Base-by-base conservation (phyloP, 2,797 vertebrate genomes). In the Coranthus polyacanthus region DNA sequence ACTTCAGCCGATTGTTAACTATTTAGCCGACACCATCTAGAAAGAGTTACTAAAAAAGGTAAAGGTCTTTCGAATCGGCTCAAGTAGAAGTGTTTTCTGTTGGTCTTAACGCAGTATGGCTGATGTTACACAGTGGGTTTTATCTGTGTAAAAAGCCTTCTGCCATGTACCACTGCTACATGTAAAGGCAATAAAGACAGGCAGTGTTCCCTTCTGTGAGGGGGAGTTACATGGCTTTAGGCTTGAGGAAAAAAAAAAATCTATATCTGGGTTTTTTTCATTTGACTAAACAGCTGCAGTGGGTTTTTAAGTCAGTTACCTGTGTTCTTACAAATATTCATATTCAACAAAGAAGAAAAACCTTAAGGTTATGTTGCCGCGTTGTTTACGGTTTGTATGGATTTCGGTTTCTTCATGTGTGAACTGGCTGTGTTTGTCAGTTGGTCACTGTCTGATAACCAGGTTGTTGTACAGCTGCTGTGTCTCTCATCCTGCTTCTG, bases 401-500 rank as follows among this genome's bases (percentile, higher is more conserved):
- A 18, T 4, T 42, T 17, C 24, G 16, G 17, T 32, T 38, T 38
- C 21, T 16, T 11, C 6, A 3, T 22, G 36, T 34, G 32, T 41
- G 43, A 55, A 24, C 61, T 37, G 45, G 36, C 46, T 41, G 47
- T 51, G 49, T 21, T 13, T 53, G 17, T n/a, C 12, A 37, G 21
- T 36, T 41, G 2, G 10, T 71, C 20, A 65, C 10, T 1, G 4
- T 68, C 18, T 57, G 8, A 39, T 41, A 16, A 45, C 20, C 44
- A 38, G 58, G 46, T 47, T 65, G 36, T 52, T 67, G 63, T 53
- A 38, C 50, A 64, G 45, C 43, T 56, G 26, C 43, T 74, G 47
- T 54, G 16, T 36, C 29, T 51, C 38, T 75, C 46, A 55, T 71
- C 39, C 38, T 79, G 55, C 47, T 68, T 72, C 63, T 73, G 61